A percentile compares a stretch with the other conserved stretches of the same genome.
These are phyloP conservation scores for Dysidea cf. avara DNA, from an alignment of 37 sponge, comb jelly and placozoan species.

Conservation along the genomic window DNA sequence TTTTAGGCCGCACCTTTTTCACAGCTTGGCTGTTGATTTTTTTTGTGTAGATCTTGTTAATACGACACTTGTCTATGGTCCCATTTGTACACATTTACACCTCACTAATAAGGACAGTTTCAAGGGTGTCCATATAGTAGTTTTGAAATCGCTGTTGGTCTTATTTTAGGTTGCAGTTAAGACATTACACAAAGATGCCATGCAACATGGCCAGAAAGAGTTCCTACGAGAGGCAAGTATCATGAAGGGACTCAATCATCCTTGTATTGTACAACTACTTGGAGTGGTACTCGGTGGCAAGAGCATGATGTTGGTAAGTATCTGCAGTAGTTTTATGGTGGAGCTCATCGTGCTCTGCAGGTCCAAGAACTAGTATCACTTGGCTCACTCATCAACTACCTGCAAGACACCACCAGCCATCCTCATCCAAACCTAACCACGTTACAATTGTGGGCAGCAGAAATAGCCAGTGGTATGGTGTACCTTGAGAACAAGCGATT, in stretches of 20 bases:
- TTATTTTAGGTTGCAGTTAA: constrained; percentile 87
- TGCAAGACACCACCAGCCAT: constrained; percentile 57
- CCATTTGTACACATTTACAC: too few relatives aligned
- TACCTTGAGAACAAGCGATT: constrained; percentile 89
- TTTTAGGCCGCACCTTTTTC: too few relatives aligned
- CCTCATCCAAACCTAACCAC: constrained; percentile 50
- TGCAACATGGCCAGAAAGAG: constrained; percentile 82
- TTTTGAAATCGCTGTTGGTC: too few relatives aligned
- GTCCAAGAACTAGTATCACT: constrained; percentile 83
- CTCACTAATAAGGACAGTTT: too few relatives aligned
- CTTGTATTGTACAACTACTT: constrained; percentile 89
- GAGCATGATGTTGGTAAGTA: constrained; percentile 82
- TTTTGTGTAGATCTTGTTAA: too few relatives aligned
- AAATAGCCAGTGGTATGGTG: constrained; percentile 93
- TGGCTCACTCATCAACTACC: constrained; percentile 85
- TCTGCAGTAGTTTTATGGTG: not conserved
- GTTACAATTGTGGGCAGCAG: constrained; percentile 89
- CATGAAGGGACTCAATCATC: constrained; percentile 85
- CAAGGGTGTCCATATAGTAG: too few relatives aligned
- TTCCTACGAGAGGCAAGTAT: constrained; percentile 91
- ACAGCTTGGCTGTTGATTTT: too few relatives aligned
- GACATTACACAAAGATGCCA: constrained; percentile 78
- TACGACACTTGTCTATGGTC: too few relatives aligned
- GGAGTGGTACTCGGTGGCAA: constrained; percentile 64
- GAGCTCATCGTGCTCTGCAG: constrained; percentile 1